Percentiles rank a stretch among this genome's conserved stretches.
Conservation (phyloP, 2,888 invertebrate species). For the Gnatocerus cornutus region DNA sequence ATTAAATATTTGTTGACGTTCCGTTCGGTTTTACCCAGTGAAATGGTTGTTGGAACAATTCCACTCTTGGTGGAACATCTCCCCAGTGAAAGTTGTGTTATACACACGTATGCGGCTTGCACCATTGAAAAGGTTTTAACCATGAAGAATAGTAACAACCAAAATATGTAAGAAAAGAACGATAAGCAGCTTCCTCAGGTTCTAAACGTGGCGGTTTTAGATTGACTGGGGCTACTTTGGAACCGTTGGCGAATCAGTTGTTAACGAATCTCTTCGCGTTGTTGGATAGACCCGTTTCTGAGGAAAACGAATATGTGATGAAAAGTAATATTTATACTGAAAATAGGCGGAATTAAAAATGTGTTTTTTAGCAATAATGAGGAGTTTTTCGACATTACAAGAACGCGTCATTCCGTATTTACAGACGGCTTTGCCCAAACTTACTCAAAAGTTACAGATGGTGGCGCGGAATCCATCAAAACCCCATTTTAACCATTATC, state of each 20-base stretch:
- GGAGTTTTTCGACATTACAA: constrained; percentile 87
- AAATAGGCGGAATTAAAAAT: not conserved
- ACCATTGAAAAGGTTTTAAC: constrained; percentile 91
- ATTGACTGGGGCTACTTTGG: constrained; percentile 77
- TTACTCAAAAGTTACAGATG: constrained; percentile 86
- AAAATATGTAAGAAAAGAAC: constrained; percentile 18
- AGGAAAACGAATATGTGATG: constrained; percentile 98
- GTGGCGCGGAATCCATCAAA: constrained; percentile 96
- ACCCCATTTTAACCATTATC: constrained; percentile 98
- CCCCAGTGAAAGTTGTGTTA: constrained; percentile 85
- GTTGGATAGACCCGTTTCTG: constrained; percentile 82
- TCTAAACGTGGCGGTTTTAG: constrained; percentile 64
- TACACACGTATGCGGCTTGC: constrained; percentile 96
- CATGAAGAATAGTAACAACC: constrained; percentile 74
- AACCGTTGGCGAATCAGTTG: constrained; percentile 80
- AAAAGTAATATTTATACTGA: constrained; percentile 73
- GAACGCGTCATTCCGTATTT: constrained; percentile 87
- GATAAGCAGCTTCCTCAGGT: too few relatives aligned
- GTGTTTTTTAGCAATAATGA: constrained; percentile 85
- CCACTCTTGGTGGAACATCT: constrained; percentile 88
- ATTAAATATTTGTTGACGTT: constrained; percentile 98
- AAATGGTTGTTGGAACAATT: constrained; percentile 82
- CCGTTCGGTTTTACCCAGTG: constrained; percentile 88
- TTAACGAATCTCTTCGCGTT: constrained; percentile 85
- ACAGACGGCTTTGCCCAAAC: constrained; percentile 85